Evolutionary conservation across 2,888 invertebrate species (phyloP).

Genomic region (Drepana falcataria): DNA sequence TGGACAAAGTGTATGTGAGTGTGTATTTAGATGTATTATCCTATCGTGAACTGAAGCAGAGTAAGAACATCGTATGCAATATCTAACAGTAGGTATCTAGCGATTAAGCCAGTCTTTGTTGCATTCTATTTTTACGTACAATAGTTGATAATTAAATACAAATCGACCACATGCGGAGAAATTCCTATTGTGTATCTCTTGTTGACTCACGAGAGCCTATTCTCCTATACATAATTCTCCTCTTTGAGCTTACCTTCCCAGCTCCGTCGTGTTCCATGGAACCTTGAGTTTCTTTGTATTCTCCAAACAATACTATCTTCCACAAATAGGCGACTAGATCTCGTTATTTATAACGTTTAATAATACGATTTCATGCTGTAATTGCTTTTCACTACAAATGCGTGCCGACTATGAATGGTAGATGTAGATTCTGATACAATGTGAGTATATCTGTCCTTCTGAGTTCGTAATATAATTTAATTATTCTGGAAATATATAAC

Average conservation of each 20-base stretch:
- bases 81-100: too few species aligned
- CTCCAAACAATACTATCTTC: conserved; percentile 24
- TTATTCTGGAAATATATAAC: too few species aligned
- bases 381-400: not conserved
- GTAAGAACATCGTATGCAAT: too few species aligned
- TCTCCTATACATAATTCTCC: not conserved
- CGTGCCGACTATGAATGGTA: too few species aligned
- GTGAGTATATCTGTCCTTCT: too few species aligned
- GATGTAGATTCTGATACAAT: too few species aligned
- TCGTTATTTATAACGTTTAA: conserved; percentile 26
- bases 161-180: conserved; percentile 1
- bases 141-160: conserved; percentile 15
- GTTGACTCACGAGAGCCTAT: conserved; percentile 22
- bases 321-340: conserved; percentile 27
- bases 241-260: not conserved
- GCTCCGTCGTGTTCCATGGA: not conserved
- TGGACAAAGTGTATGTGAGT: too few species aligned
- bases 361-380: conserved; percentile 14
- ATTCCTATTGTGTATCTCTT: not conserved
- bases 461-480: too few species aligned
- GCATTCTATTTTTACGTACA: conserved; percentile 21
- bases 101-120: not conserved
- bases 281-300: conserved; percentile 28
- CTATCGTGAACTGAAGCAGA: too few species aligned
- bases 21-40: too few species aligned